A percentile compares a stretch with the other conserved stretches of the same genome.
phyloP scores from a whole-genome alignment of 2,888 invertebrate genomes.

The Helicoverpa assulta region DNA sequence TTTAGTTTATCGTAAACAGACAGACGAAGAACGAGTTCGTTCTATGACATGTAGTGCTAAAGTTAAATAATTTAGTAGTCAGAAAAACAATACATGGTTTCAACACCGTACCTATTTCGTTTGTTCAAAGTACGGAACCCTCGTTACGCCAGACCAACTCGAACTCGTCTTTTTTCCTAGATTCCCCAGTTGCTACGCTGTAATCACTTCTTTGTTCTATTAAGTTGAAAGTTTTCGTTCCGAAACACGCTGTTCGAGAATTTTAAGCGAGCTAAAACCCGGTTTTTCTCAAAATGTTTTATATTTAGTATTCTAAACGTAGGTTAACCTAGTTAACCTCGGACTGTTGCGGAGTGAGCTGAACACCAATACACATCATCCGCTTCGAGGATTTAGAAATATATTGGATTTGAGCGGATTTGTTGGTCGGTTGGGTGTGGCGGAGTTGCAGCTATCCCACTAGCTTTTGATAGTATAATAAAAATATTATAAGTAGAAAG shows the following conservation, averaged over 20 bases:
- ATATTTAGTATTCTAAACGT: slow-evolving; percentile 52
- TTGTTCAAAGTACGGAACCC: not conserved
- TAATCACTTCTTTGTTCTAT: slow-evolving; percentile 58
- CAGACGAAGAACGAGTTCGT: too few relatives aligned
- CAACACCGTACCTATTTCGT: not conserved
- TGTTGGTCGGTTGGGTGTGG: slow-evolving; percentile 24
- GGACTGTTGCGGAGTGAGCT: slow-evolving; percentile 34
- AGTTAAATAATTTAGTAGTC: not conserved
- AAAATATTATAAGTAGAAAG: too few relatives aligned
- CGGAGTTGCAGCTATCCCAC: not conserved
- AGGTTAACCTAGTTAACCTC: slow-evolving; percentile 40
- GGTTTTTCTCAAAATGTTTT: slow-evolving; percentile 33
- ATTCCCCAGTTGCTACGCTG: slow-evolving; percentile 49
- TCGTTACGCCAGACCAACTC: not conserved
- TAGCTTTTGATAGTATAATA: slow-evolving; percentile 8
- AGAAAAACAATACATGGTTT: not conserved
- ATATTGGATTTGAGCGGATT: slow-evolving; percentile 47
- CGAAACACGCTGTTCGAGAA: slow-evolving; percentile 43
- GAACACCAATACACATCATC: slow-evolving; percentile 49
- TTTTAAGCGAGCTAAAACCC: slow-evolving; percentile 37
- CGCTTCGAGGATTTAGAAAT: slow-evolving; percentile 41
- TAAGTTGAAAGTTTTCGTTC: slow-evolving; percentile 43
- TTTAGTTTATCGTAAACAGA: too few relatives aligned
- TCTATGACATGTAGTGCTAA: too few relatives aligned
- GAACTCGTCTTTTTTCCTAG: slow-evolving; percentile 27